Percentiles rank a stretch among this genome's conserved stretches.
Conservation (phyloP, 2,113 vertebrate species). For the human (Homo sapiens) region GRCh38 chr13:85161001-85161500, state of each 20-base stretch:
- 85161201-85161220: background rate
- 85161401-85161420: background rate
- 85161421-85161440: background rate
- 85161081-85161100: background rate
- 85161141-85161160: background rate
- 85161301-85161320: background rate
- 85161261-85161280: background rate
- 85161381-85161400: background rate
- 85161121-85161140: background rate
- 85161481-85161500: background rate
- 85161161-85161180: background rate
- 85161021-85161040: background rate
- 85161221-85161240: background rate
- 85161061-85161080: background rate
- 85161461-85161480: background rate
- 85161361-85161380: rapidly evolving
- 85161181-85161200: background rate
- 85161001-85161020: background rate
- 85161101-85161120: background rate
- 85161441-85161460: background rate
- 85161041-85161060: background rate
- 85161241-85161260: background rate
- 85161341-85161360: background rate
- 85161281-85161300: rapidly evolving
- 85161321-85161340: background rate